Evolutionary conservation across 30 jellyfish, hydroid and myxozoan species (phyloP).

Genomic region (Rhopilema esculentum): DNA sequence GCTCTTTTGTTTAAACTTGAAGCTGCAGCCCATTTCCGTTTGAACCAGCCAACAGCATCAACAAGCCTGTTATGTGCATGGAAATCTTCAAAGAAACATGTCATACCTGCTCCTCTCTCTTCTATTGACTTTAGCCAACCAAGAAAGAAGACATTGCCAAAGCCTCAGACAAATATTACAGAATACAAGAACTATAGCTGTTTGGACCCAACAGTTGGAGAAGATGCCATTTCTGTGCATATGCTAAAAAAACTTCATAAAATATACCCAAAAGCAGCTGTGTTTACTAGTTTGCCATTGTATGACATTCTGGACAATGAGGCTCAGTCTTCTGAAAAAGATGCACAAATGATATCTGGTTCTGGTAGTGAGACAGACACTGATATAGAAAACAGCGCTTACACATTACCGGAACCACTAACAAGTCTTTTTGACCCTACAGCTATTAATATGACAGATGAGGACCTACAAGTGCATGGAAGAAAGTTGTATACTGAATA

Average conservation of each 20-base stretch:
- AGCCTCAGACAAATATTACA: conserved; percentile 31
- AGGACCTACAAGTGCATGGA: conserved; percentile 35
- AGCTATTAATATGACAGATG: conserved; percentile 6
- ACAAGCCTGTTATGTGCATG: conserved; percentile 44
- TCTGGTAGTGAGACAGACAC: conserved; percentile 37
- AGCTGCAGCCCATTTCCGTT: conserved; percentile 47
- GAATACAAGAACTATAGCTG: conserved; percentile 11
- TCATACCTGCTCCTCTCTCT: conserved; percentile 12
- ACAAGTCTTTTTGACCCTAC: conserved; percentile 36
- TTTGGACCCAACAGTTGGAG: conserved; percentile 31
- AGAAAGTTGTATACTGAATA: conserved; percentile 17
- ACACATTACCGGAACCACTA: conserved; percentile 48
- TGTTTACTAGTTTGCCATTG: conserved; percentile 36
- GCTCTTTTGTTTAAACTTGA: conserved; percentile 44
- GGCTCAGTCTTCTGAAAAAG: neutral
- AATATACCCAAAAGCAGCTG: conserved; percentile 16
- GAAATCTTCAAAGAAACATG: conserved; percentile 16
- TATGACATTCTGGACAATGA: neutral
- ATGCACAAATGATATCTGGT: neutral
- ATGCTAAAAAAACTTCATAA: conserved; percentile 12
- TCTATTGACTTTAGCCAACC: conserved; percentile 8
- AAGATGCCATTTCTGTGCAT: conserved; percentile 23
- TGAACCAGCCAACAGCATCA: conserved; percentile 22
- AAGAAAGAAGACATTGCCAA: conserved; percentile 10
- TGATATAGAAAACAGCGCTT: conserved; percentile 20